Percentiles rank a stretch among this genome's conserved stretches.
Conservation (phyloP, 2,113 vertebrate species). For the Macroglossus sobrinus region DNA sequence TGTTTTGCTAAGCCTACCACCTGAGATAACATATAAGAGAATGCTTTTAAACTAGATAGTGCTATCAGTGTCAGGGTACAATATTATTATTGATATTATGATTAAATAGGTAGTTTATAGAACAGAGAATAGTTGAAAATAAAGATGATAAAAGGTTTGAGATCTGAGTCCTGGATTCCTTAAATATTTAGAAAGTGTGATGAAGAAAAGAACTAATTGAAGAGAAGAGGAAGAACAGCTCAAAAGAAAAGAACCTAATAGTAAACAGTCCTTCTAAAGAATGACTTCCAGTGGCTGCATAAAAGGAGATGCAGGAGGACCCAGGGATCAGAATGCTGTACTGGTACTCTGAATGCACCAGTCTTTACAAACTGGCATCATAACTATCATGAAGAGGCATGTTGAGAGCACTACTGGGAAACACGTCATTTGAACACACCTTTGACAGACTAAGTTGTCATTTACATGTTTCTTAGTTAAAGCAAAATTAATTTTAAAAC, state of each 20-base stretch:
- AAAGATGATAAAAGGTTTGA: neutral
- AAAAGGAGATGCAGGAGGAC: neutral
- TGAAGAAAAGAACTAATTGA: neutral
- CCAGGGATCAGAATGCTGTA: too few species aligned
- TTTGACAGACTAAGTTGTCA: neutral
- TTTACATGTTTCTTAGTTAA: neutral
- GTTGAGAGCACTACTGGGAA: rapidly evolving
- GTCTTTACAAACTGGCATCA: too few species aligned
- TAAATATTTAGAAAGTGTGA: neutral
- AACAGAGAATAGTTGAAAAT: neutral
- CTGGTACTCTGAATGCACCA: rapidly evolving
- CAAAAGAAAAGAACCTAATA: neutral
- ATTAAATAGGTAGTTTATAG: too few species aligned
- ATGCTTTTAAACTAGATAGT: neutral
- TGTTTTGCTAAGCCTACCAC: neutral
- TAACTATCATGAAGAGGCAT: neutral
- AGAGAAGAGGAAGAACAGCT: neutral
- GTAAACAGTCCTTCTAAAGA: neutral
- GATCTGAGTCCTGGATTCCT: neutral
- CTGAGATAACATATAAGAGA: neutral
- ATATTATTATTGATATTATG: neutral
- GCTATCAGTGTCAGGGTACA: rapidly evolving
- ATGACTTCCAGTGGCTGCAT: neutral
- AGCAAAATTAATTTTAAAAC: neutral
- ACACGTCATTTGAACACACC: neutral